Evolutionary conservation across 2,888 invertebrate species (phyloP).

Genomic region (Hirtodrosophila trivittata): DNA sequence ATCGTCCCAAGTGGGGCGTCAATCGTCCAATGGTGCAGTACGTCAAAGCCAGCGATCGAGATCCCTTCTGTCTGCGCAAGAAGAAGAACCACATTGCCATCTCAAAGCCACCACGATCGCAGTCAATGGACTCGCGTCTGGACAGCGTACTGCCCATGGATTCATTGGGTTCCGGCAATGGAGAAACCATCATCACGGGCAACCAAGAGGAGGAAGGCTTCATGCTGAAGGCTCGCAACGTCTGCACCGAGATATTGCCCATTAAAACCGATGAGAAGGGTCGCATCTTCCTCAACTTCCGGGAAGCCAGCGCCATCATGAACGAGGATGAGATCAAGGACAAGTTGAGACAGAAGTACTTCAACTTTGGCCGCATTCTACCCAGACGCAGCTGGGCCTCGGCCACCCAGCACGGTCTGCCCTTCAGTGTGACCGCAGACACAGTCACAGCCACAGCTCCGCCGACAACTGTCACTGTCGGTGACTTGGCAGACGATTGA

Average conservation of each 20-base stretch:
- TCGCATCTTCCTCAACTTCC: constrained; percentile 83
- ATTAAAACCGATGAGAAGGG: constrained; percentile 84
- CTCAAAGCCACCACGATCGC: constrained; percentile 86
- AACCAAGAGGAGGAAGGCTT: constrained; percentile 78
- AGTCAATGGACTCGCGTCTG: constrained; percentile 81
- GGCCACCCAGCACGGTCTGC: constrained; percentile 80
- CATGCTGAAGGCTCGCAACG: constrained; percentile 81
- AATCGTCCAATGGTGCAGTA: constrained; percentile 92
- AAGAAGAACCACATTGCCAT: constrained; percentile 84
- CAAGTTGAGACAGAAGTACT: constrained; percentile 82
- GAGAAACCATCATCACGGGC: constrained; percentile 3
- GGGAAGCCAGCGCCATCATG: constrained; percentile 83
- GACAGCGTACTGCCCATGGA: constrained; percentile 59
- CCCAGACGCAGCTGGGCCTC: constrained; percentile 82
- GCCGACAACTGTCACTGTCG: constrained; percentile 55
- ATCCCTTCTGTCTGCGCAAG: constrained; percentile 89
- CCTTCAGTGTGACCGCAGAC: constrained; percentile 63
- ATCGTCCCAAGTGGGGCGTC: constrained; percentile 90
- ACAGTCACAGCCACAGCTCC: constrained; percentile 55
- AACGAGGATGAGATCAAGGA: constrained; percentile 84
- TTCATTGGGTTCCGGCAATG: constrained; percentile 35
- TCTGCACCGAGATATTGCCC: constrained; percentile 84
- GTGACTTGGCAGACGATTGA: constrained; percentile 73
- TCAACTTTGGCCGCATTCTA: constrained; percentile 82
- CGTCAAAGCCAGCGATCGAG: constrained; percentile 95